Evolutionary conservation across 1,140 invertebrate species (phyloP), one percentile per base, ranked within the genome.

Genomic region (Brachionus rotundiformis): DNA sequence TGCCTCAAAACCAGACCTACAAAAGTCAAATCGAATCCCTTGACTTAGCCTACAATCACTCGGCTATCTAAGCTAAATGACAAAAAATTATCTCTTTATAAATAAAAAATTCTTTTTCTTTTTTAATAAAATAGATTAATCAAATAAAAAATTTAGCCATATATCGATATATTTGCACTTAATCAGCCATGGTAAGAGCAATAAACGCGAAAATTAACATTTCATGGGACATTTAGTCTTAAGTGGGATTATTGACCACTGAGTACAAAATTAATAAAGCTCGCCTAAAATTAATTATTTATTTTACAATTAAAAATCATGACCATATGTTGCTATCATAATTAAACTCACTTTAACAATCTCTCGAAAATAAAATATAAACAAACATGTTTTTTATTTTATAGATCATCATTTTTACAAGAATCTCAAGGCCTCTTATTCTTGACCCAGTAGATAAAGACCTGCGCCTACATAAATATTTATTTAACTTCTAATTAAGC

Each of bases 281-380:
- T 49, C 47, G 47, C 47, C 47, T 49, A 49, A 49, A 49, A 49
- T 49, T 49, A 49, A 49, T 49, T 49, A 49, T 49, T 49, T 49
- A 23, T 6, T 41, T n/a, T n/a, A n/a, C n/a, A 19, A 49, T 19
- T 10, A 39, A 49, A 49, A 49, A 49, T 49, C n/a, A 49, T 49
- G 47, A 49, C 47, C 47, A 49, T 49, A n/a, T 49, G 47, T 19
- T 49, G n/a, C 16, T 49, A 5, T 19, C 4, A n/a, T 23, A 49
- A 49, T 49, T 23, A 49, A 19, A 19, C 47, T 49, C 47, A 49
- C 47, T 49, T n/a, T 49, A 49, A 23, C 47, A 49, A 49, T n/a
- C 47, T 49, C 47, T 49, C 8, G 16, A 49, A 19, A n/a, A 49
- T 49, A 49, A 19, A 49, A 23, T 19, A 19, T 49, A 19, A 39